Evolutionary conservation across 2,113 vertebrate species (phyloP).

Genomic region (Camarhynchus parvulus): DNA sequence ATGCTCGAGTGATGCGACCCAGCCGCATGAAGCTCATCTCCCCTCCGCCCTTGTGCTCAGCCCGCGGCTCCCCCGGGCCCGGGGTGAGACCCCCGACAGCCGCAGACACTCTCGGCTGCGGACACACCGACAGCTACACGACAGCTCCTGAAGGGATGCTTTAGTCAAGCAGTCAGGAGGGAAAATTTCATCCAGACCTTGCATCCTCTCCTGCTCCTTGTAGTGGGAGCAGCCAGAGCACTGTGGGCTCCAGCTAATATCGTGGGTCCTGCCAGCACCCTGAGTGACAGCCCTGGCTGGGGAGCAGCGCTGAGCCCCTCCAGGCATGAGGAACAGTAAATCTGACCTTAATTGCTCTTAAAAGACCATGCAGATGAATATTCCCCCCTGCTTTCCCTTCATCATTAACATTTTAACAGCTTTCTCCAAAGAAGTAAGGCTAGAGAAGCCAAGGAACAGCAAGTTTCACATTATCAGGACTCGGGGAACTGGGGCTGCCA

Average conservation of each 20-base stretch:
- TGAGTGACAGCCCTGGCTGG: neutral
- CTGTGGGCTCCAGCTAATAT: fast-evolving
- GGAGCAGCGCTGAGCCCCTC: neutral
- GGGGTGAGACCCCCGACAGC: neutral
- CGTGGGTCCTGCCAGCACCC: fast-evolving
- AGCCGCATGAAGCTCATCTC: neutral
- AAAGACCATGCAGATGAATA: neutral
- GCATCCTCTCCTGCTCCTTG: neutral
- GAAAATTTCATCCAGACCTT: neutral
- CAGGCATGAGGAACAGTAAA: neutral
- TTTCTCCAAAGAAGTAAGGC: neutral
- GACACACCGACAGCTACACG: neutral
- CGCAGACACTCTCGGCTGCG: neutral
- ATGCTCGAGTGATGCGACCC: neutral
- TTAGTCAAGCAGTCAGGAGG: neutral
- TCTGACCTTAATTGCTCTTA: neutral
- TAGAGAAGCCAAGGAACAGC: neutral
- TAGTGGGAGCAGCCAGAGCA: fast-evolving
- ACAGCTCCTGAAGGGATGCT: neutral
- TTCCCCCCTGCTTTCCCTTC: neutral
- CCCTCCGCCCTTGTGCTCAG: fast-evolving
- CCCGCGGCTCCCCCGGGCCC: neutral
- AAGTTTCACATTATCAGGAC: neutral
- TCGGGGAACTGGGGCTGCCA: neutral
- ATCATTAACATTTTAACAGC: neutral